These are phyloP conservation scores for Erethizon dorsatum DNA, from an alignment of 2,797 vertebrate genomes.

Conservation along the genomic window DNA sequence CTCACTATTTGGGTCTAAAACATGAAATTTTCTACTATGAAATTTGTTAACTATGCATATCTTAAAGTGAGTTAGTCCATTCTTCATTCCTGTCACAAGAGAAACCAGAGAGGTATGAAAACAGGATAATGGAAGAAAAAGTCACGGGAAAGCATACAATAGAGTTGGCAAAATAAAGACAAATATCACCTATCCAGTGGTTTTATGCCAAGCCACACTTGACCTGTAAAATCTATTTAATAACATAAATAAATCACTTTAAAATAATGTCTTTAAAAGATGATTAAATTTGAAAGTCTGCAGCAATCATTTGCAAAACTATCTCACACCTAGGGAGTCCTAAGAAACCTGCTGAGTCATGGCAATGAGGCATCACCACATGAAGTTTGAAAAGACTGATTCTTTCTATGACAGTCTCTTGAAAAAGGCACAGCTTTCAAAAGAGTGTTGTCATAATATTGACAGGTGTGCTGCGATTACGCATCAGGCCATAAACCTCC, in stretches of 20 bases:
- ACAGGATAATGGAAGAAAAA: background rate
- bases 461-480: constrained; percentile 73
- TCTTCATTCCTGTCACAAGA: background rate
- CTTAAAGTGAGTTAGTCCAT: background rate
- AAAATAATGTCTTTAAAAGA: constrained; percentile 74
- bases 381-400: constrained; percentile 69
- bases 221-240: constrained; percentile 53
- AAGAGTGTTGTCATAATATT: constrained; percentile 77
- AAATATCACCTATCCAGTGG: background rate
- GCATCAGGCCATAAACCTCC: constrained; percentile 41
- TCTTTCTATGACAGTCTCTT: constrained; percentile 77
- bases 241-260: constrained; percentile 72
- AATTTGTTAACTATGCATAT: background rate
- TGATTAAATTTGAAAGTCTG: constrained; percentile 50
- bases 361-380: constrained; percentile 23
- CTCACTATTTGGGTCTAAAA: background rate
- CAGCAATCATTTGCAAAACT: constrained; percentile 69
- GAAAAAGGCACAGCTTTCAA: constrained; percentile 74
- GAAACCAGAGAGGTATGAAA: background rate
- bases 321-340: constrained; percentile 47
- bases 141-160: background rate
- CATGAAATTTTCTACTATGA: background rate
- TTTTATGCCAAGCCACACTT: constrained; percentile 43
- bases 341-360: background rate
- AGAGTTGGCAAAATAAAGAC: constrained; percentile 62